Conservation (phyloP, 2,888 invertebrate species). For the Pterostichus niger region DNA sequence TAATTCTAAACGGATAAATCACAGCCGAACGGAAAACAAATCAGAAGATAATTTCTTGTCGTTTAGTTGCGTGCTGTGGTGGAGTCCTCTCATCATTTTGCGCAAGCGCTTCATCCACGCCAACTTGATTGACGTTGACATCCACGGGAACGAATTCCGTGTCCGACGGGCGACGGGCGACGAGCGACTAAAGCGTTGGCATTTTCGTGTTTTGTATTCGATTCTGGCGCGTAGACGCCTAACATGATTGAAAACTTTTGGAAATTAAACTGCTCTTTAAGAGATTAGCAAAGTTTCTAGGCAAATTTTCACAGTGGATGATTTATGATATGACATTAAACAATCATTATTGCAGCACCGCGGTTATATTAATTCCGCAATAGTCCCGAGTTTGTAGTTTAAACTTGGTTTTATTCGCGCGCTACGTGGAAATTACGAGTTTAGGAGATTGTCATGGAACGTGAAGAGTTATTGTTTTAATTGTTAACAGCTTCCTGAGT, state of each 20-base stretch:
- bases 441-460: constrained; percentile 59
- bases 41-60: constrained; percentile 49
- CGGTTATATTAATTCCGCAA: constrained; percentile 63
- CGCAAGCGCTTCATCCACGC: constrained; percentile 6
- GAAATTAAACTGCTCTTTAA: constrained; percentile 61
- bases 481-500: constrained; percentile 51
- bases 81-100: neutral
- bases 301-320: constrained; percentile 62
- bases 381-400: constrained; percentile 42
- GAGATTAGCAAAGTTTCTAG: constrained; percentile 64
- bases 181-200: neutral
- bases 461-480: constrained; percentile 65
- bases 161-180: neutral
- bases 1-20: constrained; percentile 50
- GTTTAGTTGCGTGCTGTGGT: constrained; percentile 38
- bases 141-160: neutral
- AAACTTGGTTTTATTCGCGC: constrained; percentile 34
- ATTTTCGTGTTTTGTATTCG: constrained; percentile 55
- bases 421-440: constrained; percentile 58
- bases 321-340: constrained; percentile 66
- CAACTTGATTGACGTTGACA: constrained; percentile 46
- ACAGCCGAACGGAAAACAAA: constrained; percentile 38
- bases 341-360: constrained; percentile 64
- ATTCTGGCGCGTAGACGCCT: constrained; percentile 27
- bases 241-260: constrained; percentile 58